Evolutionary conservation across 2,888 invertebrate species (phyloP), one percentile per base, ranked within the genome.

Genomic region (Abscondita cerata): DNA sequence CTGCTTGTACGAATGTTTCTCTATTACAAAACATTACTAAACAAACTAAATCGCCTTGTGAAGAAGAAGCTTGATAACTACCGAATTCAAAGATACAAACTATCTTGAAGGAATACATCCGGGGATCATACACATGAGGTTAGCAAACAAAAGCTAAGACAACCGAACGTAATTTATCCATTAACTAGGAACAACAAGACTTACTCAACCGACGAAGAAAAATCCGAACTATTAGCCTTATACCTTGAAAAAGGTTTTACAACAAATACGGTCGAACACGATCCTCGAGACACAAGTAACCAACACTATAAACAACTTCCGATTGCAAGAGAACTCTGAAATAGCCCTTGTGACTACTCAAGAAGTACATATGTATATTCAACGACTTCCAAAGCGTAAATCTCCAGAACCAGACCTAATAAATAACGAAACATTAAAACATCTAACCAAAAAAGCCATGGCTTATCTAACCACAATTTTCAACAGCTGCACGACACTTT

Each of bases 31-130:
- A n/a, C n/a, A n/a, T n/a, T n/a, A n/a, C n/a, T n/a, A n/a, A n/a
- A n/a, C n/a, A n/a, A n/a, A n/a, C n/a, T n/a, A n/a, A n/a, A n/a
- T n/a, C n/a, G n/a, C n/a, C n/a, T n/a, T n/a, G 53, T 53, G 15
- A 53, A 53, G 31, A 5, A 44, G 8, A 36, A 46, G 34, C 20
- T 55, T n/a, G 18, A 25, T 13, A 46, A 13, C 31, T 9, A 48
- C 36, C 20, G 50, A 54, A 50, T 47, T 3, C 41, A 16, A 11
- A 38, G 31, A 54, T 55, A 55, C 15, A 25, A 13, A 9, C 11
- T 33, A 55, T 16, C 25, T 55, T 13, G 36, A 36, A 36, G 36
- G 19, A 46, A 33, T 33, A 20, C 19, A 47, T 19, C 55, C 55
- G 6, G 9, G 47, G 11, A 47, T 46, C 18, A 34, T 47, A 12